A percentile compares a stretch with the other conserved stretches of the same genome.
These are phyloP conservation scores for Oreochromis niloticus DNA, from an alignment of 2,113 vertebrate genomes.

Conservation along the genomic window DNA sequence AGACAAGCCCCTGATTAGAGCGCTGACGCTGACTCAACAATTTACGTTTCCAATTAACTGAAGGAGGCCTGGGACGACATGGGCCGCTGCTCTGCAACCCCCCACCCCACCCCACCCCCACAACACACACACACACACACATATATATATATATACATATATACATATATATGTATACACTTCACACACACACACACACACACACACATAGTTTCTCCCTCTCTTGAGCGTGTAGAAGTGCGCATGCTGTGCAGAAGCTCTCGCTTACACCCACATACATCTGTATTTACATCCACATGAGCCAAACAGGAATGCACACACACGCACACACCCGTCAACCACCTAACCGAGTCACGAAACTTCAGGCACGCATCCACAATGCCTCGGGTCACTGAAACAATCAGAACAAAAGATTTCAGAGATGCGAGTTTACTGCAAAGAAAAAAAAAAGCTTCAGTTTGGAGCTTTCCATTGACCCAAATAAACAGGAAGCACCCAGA, in stretches of 20 bases:
- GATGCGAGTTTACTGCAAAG: background rate
- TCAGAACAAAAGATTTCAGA: constrained; percentile 16
- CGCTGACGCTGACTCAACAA: constrained; percentile 46
- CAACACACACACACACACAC: background rate
- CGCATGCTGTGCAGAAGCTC: background rate
- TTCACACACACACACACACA: background rate
- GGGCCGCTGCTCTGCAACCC: constrained; percentile 51
- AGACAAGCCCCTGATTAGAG: constrained; percentile 37
- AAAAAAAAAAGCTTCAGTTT: background rate
- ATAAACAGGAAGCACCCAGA: constrained; percentile 57
- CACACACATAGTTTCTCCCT: background rate
- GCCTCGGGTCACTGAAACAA: constrained; percentile 18
- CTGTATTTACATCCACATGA: constrained; percentile 1
- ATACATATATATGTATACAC: background rate
- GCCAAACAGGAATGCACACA: background rate
- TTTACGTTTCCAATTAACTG: constrained; percentile 59
- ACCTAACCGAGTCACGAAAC: background rate
- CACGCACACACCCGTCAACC: background rate
- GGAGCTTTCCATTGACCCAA: constrained; percentile 17
- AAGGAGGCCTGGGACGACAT: constrained; percentile 43
- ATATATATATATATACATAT: rapidly evolving
- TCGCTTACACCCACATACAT: background rate
- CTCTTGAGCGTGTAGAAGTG: background rate
- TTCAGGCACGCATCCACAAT: background rate
- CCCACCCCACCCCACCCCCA: constrained; percentile 18